phyloP scores from a whole-genome alignment of 2,797 vertebrate genomes.

The Molossus alvarezi region DNA sequence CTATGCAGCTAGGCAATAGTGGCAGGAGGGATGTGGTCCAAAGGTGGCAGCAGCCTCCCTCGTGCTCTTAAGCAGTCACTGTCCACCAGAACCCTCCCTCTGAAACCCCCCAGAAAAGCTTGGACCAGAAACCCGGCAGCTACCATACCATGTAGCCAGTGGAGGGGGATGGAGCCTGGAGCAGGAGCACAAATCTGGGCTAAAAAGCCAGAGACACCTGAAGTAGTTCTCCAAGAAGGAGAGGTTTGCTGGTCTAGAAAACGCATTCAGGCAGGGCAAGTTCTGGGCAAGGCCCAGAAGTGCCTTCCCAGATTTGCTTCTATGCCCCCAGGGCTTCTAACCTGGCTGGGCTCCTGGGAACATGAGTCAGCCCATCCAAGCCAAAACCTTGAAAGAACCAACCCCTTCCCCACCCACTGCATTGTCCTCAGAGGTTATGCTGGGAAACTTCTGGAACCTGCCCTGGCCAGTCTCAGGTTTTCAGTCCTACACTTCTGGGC shows the following conservation, averaged over 20 bases:
- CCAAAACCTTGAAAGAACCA: background rate
- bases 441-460: background rate
- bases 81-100: background rate
- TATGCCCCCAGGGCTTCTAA: background rate
- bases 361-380: background rate
- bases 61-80: background rate
- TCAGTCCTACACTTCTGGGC: background rate
- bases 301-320: background rate
- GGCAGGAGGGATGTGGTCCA: background rate
- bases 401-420: background rate
- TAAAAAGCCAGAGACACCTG: background rate
- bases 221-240: background rate
- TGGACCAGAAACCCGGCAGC: background rate
- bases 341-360: background rate
- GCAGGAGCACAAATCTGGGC: background rate
- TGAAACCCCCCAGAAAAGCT: background rate
- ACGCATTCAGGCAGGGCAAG: background rate
- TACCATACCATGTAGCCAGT: accelerated
- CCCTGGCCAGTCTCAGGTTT: background rate
- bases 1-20: accelerated
- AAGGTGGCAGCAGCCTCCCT: background rate
- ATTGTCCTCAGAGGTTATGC: background rate
- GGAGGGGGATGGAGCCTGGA: background rate
- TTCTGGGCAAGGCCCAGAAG: background rate
- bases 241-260: background rate